Conservation (phyloP, 2,797 vertebrate genomes). For the Neosilurus hyrtlii region DNA sequence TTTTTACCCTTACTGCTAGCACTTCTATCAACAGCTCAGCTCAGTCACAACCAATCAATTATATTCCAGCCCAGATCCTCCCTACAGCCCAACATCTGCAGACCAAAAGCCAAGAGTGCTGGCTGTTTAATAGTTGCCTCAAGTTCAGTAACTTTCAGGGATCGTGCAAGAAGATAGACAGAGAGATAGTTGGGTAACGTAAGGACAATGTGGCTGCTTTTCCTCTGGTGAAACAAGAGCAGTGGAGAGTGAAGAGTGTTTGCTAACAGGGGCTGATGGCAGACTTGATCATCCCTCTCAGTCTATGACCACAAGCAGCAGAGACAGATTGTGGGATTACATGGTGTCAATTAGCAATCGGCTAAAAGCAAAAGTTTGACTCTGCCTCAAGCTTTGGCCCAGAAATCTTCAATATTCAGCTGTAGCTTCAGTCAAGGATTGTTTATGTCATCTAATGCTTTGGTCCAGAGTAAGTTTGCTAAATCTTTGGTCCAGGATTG, state of each 20-base stretch:
- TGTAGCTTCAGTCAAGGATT: not conserved
- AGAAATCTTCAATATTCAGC: not conserved
- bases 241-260: constrained; percentile 32
- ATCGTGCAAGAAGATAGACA: constrained; percentile 16
- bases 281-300: constrained; percentile 48
- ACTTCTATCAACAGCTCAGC: not conserved
- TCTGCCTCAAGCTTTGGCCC: constrained; percentile 2
- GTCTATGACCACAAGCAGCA: constrained; percentile 47
- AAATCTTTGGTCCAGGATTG: not conserved
- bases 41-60: constrained; percentile 72
- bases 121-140: constrained; percentile 49
- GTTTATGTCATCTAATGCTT: not conserved
- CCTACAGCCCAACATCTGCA: constrained; percentile 71
- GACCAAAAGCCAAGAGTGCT: constrained; percentile 61
- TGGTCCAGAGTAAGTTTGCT: not conserved
- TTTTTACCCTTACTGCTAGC: not conserved
- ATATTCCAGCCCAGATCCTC: constrained; percentile 61
- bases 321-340: constrained; percentile 29
- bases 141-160: constrained; percentile 50
- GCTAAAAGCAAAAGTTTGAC: constrained; percentile 11
- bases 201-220: constrained; percentile 50
- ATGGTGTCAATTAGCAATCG: constrained; percentile 44
- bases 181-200: constrained; percentile 31
- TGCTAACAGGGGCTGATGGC: constrained; percentile 43
- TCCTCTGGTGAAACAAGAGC: constrained; percentile 47